Percentiles rank a stretch among this genome's conserved stretches.
Conservation (phyloP, 2,888 invertebrate genomes). For the Noctua pronuba region DNA sequence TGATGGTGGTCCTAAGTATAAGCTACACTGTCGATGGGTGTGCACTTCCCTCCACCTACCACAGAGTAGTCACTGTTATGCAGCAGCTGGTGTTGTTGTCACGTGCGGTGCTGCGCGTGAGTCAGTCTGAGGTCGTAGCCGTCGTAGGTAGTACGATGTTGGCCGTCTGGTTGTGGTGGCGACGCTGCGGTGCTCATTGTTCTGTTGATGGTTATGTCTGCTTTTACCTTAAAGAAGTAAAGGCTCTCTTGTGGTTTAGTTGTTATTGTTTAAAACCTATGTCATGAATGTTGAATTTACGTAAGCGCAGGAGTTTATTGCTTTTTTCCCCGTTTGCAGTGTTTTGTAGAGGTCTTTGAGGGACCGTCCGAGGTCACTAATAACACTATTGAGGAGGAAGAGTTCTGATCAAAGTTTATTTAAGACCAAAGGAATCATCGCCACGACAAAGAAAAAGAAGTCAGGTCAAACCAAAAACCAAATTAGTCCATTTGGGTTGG, state of each 20-base stretch:
- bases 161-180: conserved; percentile 4
- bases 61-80: not conserved
- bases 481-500: not conserved
- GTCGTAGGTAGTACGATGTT: not conserved
- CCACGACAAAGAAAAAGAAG: not conserved
- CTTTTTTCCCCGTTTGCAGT: not conserved
- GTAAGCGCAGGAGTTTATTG: not conserved
- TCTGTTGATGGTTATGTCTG: not conserved
- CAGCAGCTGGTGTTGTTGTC: conserved; percentile 21
- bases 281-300: not conserved
- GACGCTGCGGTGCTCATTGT: not conserved
- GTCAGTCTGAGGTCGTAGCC: conserved; percentile 13
- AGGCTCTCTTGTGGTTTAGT: not conserved
- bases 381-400: not conserved
- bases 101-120: conserved; percentile 37
- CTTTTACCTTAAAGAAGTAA: conserved; percentile 3
- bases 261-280: not conserved
- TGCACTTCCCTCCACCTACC: not conserved
- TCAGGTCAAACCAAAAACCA: not conserved
- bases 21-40: not conserved
- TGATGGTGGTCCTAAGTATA: not conserved
- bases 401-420: not conserved
- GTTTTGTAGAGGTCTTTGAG: not conserved
- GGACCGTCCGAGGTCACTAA: not conserved
- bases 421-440: not conserved